Base-by-base conservation (phyloP, 2,113 vertebrate species). In the Sphyrna mokarran region DNA sequence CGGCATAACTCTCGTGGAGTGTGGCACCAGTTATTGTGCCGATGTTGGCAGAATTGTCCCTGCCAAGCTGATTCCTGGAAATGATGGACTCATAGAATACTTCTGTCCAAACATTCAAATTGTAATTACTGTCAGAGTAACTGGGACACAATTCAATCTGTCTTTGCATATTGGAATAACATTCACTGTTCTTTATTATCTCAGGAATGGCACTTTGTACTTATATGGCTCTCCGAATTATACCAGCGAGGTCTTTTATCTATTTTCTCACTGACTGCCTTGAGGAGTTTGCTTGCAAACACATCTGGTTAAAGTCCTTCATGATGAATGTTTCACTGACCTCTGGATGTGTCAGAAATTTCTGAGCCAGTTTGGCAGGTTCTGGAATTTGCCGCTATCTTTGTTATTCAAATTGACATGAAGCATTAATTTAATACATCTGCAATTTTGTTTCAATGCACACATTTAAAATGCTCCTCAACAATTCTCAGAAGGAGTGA, bases 331-430 rank as follows among this genome's bases (percentile, higher is more conserved):
- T 54, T 90, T 61, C 87, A 33, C 54, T 54, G 87, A 90, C 23
- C 23, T 29, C 26, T 16, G 26, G 87, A 61, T 61, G 33, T 90
- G 48, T 90, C 29, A 5, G 2, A 90, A 61, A 61, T 90, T 61
- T 61, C 29, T 61, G 26, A 90, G 87, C 87, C 58, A 61, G 87
- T 48, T 90, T 61, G 54, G 61, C 26, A 4, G 13, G 23, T 16
- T 61, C 87, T 63, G 87, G 54, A 90, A 90, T 90, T 29, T 63
- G 87, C 87, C 87, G 29, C 48, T n/a, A 61, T 90, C 87, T 90
- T 90, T 61, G 58, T 90, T 90, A 90, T 90, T 29, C 22, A 48
- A 61, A 63, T 29, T 61, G 87, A 90, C 14, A 0, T 33, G 54
- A 90, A 90, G 14, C 23, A 90, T 90, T 90, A 54, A 89, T 89